A percentile compares a stretch with the other conserved stretches of the same genome.
Evolutionary conservation across 2,888 invertebrate species (phyloP).

Genomic region (Chrysomela aeneicollis): DNA sequence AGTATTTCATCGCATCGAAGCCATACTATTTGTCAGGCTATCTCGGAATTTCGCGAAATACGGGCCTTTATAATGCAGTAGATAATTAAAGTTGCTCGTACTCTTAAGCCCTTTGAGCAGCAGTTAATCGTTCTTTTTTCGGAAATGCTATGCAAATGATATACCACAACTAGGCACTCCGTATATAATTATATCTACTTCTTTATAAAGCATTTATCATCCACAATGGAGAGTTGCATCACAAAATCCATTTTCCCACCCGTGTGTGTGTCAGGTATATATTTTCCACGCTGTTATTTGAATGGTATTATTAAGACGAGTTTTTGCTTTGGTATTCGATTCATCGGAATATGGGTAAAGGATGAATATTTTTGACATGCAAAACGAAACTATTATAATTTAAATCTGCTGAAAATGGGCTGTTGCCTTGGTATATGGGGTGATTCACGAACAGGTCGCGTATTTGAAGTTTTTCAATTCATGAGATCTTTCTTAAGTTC

Average conservation of each 20-base stretch:
- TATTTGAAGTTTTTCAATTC: not conserved
- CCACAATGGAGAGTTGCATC: slow-evolving; percentile 24
- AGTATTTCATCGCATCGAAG: not conserved
- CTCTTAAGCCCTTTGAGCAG: not conserved
- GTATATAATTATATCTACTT: slow-evolving; percentile 33
- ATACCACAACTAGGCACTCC: slow-evolving; percentile 20
- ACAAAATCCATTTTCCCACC: slow-evolving; percentile 31
- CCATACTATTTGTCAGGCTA: not conserved
- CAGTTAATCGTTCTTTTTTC: not conserved
- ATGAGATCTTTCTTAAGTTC: not conserved
- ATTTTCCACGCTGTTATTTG: slow-evolving; percentile 27
- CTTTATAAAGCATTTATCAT: slow-evolving; percentile 29
- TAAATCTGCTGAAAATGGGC: not conserved
- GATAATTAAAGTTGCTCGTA: not conserved
- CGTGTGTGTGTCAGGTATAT: slow-evolving; percentile 15
- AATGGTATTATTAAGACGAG: slow-evolving; percentile 25
- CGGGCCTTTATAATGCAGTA: not conserved
- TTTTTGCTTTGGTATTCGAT: slow-evolving; percentile 18
- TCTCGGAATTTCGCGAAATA: slow-evolving; percentile 3
- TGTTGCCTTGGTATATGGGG: not conserved
- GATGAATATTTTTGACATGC: slow-evolving; percentile 30
- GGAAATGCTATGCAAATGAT: slow-evolving; percentile 31
- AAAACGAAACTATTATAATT: slow-evolving; percentile 17
- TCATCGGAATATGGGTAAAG: slow-evolving; percentile 6
- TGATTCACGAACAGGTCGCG: not conserved